phyloP scores from a whole-genome alignment of 2,888 invertebrate genomes.

The Drosophila mimetica region DNA sequence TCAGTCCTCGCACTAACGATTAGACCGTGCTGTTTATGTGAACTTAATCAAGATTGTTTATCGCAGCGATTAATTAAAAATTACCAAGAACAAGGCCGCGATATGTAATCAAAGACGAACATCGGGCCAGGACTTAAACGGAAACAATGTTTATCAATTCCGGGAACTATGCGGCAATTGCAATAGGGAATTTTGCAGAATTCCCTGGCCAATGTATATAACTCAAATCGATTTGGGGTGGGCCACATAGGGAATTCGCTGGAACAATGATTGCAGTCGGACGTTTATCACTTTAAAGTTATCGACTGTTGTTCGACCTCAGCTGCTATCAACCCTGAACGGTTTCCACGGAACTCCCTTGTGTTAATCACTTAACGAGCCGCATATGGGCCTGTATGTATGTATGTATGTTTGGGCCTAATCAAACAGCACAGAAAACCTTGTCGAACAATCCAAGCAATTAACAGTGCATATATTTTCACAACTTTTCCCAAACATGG shows the following conservation, averaged over 20 bases:
- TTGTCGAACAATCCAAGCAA: constrained; percentile 48
- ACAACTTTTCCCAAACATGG: constrained; percentile 33
- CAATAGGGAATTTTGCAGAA: constrained; percentile 26
- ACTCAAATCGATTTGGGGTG: constrained; percentile 9
- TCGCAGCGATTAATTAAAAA: constrained; percentile 13
- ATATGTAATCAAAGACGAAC: constrained; percentile 26
- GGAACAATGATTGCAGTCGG: constrained; percentile 20
- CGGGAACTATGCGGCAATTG: constrained; percentile 10
- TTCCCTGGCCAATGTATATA: not conserved
- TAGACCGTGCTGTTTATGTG: constrained; percentile 9
- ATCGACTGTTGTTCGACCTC: constrained; percentile 15
- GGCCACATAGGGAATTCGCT: constrained; percentile 10
- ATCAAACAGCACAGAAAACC: constrained; percentile 32
- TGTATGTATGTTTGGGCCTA: constrained; percentile 25
- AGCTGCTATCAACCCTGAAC: not conserved
- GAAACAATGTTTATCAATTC: constrained; percentile 33
- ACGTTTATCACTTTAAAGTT: constrained; percentile 13
- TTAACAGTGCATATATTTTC: constrained; percentile 51
- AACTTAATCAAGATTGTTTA: constrained; percentile 23
- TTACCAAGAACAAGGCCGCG: constrained; percentile 10
- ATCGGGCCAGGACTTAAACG: constrained; percentile 10
- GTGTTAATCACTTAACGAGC: constrained; percentile 41
- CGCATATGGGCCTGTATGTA: constrained; percentile 10
- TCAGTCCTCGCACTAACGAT: constrained; percentile 15
- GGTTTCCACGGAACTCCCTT: constrained; percentile 35